These are phyloP conservation scores for Lasioglossum lativentre DNA, from an alignment of 2,888 invertebrate genomes.

Conservation along the genomic window DNA sequence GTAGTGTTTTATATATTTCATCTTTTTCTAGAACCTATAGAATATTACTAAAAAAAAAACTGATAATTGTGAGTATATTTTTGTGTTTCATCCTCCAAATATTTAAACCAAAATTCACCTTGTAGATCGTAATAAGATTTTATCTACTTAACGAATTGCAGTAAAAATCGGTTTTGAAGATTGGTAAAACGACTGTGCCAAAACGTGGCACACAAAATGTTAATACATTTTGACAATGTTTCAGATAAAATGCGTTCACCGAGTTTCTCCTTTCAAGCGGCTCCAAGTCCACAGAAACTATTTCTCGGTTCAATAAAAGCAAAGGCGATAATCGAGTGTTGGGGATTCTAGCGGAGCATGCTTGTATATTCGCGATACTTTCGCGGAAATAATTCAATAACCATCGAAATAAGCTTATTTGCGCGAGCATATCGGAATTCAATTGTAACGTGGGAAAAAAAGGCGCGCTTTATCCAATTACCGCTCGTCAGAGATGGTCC, in stretches of 20 bases:
- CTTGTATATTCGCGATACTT: not conserved
- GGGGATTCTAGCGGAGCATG: not conserved
- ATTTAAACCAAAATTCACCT: not conserved
- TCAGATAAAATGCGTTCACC: not conserved
- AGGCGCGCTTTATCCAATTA: conserved; percentile 24
- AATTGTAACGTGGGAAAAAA: conserved; percentile 17
- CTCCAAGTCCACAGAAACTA: not conserved
- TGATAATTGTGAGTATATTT: not conserved
- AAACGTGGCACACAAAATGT: not conserved
- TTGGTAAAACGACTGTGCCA: not conserved
- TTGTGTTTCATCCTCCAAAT: not conserved
- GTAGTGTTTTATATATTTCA: not conserved
- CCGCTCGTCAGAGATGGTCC: conserved; percentile 30
- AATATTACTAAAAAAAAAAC: not conserved
- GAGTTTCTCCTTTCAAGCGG: not conserved
- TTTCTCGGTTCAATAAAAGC: not conserved
- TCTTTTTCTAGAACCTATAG: not conserved
- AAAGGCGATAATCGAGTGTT: conserved; percentile 1
- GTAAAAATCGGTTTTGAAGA: not conserved
- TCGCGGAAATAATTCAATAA: not conserved
- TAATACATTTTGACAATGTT: not conserved
- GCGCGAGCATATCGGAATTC: conserved; percentile 24
- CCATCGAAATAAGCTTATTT: conserved; percentile 50
- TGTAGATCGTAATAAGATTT: not conserved
- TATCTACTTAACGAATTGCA: not conserved